These are phyloP conservation scores for Melipona bicolor DNA, from an alignment of 2,888 invertebrate genomes.

Conservation along the genomic window DNA sequence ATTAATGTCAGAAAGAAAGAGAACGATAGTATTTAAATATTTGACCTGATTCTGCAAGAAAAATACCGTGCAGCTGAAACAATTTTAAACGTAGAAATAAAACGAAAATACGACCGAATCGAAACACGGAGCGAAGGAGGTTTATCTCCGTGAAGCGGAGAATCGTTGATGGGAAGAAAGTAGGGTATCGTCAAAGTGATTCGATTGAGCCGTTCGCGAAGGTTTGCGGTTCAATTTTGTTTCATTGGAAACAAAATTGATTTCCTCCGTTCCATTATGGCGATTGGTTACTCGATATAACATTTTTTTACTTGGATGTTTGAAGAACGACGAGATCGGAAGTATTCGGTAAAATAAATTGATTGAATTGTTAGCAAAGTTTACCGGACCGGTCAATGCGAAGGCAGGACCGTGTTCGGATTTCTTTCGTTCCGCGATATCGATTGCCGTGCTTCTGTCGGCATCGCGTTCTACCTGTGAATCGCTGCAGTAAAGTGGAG, in stretches of 20 bases:
- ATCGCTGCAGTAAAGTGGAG: neutral
- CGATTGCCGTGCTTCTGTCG: neutral
- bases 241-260: constrained; percentile 4
- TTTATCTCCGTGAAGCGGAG: neutral
- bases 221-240: neutral
- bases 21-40: too few species aligned
- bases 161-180: neutral
- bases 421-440: constrained; percentile 12
- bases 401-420: neutral
- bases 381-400: constrained; percentile 7
- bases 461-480: neutral
- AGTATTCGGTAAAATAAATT: neutral
- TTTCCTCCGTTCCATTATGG: neutral
- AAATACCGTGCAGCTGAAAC: too few species aligned
- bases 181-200: neutral
- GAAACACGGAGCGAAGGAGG: too few species aligned
- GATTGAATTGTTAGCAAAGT: neutral
- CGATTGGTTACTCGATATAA: neutral
- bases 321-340: neutral
- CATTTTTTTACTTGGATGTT: neutral
- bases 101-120: too few species aligned
- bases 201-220: neutral
- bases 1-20: too few species aligned
- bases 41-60: too few species aligned
- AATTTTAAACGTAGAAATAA: too few species aligned